Evolutionary conservation across 1,140 invertebrate genomes (phyloP), one percentile per base, ranked within the genome.

Genomic region (Drosophila eugracilis): DNA sequence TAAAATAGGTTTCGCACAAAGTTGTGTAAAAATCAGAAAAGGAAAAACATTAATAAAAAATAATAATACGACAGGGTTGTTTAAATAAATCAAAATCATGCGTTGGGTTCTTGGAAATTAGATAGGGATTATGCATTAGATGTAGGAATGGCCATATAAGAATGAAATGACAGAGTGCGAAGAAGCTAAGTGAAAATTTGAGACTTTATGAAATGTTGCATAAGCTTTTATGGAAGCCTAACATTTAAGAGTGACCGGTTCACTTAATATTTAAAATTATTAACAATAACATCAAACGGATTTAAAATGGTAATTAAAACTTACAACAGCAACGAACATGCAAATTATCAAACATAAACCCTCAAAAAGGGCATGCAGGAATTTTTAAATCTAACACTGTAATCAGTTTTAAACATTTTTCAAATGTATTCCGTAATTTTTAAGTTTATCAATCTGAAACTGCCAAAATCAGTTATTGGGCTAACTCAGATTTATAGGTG

Each of bases 401-500:
- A 54, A 52, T 10, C 7, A 10, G 9, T 12, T 58, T 52, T 12
- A 1, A n/a, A 36, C 28, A 50, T 17, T 49, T 58, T 19, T 36
- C 22, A 53, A 59, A 7, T 28, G 0, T 36, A 19, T 52, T 15
- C n/a, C n/a, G n/a, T n/a, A 44, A 14, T 19, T 30, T 22, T 1
- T 26, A n/a, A n/a, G 6, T 49, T 36, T 14, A 41, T 47, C 14
- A 48, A n/a, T 42, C 10, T 28, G n/a, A 15, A 21, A n/a, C 37
- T 21, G 14, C 9, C 37, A 17, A 55, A 34, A 24, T 36, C 57
- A 50, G 48, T 53, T 71, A 36, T 37, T 66, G 70, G 21, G 30
- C 19, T 36, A 19, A 28, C 21, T 58, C 28, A 36, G 42, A 62
- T 75, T 90, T 91, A 91, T 22, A 91, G 90, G 89, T 91, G 90